Evolutionary conservation across 2,113 vertebrate species (phyloP), one percentile per base, ranked within the genome.

Genomic region (Pluvialis apricaria): DNA sequence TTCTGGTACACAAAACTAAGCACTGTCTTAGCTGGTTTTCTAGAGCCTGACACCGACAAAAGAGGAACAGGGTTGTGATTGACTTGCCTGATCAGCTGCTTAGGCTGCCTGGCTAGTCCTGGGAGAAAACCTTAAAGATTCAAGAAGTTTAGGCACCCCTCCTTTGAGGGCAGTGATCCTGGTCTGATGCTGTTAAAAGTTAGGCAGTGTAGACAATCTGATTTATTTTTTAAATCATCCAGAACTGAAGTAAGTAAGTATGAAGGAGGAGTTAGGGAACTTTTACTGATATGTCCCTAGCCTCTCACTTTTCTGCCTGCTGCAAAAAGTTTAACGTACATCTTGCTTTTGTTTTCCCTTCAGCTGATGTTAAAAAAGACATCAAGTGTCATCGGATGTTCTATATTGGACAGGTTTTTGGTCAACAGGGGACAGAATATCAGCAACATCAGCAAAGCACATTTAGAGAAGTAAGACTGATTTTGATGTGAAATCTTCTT

Each of bases 321-420:
- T 38, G 1, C 64, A 94, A 93, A 76, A 92, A 34, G 9, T 78
- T 78, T 73, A 68, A 96, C 82, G 51, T 28, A 60, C 31, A 15
- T 94, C 28, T 91, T 52, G 12, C 28, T 87, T 81, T 83, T 93
- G 21, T 81, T 92, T 87, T 96, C 38, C 15, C 12, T 95, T 92
- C 58, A 55, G 24, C 18, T 89, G 38, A 66, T 49, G 29, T 68
- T 87, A 40, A 62, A 89, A 72, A 73, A 78, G 58, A 91, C 44
- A 90, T 70, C 70, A 91, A 82, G 68, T 66, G 60, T 36, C 83
- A 94, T 54, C 78, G 68, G 58, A 60, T 40, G 21, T 68, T 93
- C 54, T 51, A 3, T 66, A 32, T 8, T 44, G 47, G 44, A 45
- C 40, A 81, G 7, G 20, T 38, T 85, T 92, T 91, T 82, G 34